Evolutionary conservation across 2,113 vertebrate genomes (phyloP).

Genomic region (Romanogobio albipinnatus): DNA sequence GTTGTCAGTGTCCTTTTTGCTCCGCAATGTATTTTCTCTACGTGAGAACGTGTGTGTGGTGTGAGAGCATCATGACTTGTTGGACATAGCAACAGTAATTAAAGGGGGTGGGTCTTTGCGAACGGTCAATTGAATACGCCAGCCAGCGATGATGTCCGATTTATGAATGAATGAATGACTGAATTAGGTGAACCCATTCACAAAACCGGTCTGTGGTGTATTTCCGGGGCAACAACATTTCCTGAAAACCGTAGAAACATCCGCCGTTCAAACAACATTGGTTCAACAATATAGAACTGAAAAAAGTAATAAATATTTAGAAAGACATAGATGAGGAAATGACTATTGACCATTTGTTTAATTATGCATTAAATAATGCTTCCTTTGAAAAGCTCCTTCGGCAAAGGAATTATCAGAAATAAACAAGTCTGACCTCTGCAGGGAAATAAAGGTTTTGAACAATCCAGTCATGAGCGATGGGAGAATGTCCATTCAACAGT

Average conservation of each 20-base stretch:
- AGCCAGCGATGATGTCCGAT: neutral
- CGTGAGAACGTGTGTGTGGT: no score
- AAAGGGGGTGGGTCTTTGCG: no score
- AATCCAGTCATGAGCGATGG: neutral
- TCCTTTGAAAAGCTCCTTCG: neutral
- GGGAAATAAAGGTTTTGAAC: slow-evolving; percentile 1
- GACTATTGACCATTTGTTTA: neutral
- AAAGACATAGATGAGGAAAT: no score
- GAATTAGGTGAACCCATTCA: neutral
- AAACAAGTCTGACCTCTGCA: slow-evolving; percentile 21
- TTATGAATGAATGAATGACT: neutral
- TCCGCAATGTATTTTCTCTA: no score
- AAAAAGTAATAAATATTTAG: neutral
- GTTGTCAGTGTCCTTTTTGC: no score
- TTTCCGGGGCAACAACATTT: no score
- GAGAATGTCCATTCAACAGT: slow-evolving; percentile 8
- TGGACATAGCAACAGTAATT: no score
- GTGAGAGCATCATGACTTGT: no score
- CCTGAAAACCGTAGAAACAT: neutral
- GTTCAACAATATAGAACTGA: neutral
- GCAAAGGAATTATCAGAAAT: neutral
- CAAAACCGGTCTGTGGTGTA: neutral
- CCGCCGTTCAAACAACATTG: neutral
- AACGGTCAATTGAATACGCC: no score
- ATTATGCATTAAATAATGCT: neutral